These are phyloP conservation scores for Stomorhina lunata DNA, from an alignment of 2,888 invertebrate species.

Conservation along the genomic window DNA sequence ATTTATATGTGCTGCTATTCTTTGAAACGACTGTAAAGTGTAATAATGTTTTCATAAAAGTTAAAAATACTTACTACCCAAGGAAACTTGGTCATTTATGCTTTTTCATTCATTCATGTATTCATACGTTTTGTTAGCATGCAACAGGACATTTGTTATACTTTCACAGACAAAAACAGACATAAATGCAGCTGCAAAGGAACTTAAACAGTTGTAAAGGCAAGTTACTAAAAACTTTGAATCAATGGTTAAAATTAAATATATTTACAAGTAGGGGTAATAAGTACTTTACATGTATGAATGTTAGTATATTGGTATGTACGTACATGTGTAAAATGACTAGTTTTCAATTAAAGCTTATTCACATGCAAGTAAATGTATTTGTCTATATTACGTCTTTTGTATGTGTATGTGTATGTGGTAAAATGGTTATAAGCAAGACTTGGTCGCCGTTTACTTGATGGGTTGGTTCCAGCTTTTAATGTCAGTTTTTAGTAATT, in stretches of 20 bases:
- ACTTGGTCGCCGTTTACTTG: neutral
- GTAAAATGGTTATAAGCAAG: neutral
- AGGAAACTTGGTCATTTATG: conserved; percentile 33
- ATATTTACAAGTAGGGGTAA: too few relatives aligned
- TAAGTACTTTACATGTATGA: too few relatives aligned
- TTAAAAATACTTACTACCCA: neutral
- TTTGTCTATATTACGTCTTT: neutral
- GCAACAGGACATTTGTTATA: conserved; percentile 52
- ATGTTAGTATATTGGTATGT: neutral
- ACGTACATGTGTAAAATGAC: conserved; percentile 4
- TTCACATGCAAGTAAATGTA: too few relatives aligned
- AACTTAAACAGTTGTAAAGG: conserved; percentile 12
- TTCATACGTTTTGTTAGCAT: conserved; percentile 29
- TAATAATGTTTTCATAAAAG: conserved; percentile 35
- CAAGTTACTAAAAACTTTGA: neutral
- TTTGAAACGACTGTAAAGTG: neutral
- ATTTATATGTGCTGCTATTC: conserved; percentile 31
- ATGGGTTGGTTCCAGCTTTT: neutral
- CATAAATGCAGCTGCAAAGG: neutral
- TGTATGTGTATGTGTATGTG: neutral
- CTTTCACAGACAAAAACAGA: neutral
- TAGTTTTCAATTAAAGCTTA: conserved; percentile 39
- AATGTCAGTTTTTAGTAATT: conserved; percentile 25
- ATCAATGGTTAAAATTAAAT: conserved; percentile 38
- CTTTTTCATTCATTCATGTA: neutral